phyloP scores from a whole-genome alignment of 2,888 invertebrate species.

The Acronicta leporina region DNA sequence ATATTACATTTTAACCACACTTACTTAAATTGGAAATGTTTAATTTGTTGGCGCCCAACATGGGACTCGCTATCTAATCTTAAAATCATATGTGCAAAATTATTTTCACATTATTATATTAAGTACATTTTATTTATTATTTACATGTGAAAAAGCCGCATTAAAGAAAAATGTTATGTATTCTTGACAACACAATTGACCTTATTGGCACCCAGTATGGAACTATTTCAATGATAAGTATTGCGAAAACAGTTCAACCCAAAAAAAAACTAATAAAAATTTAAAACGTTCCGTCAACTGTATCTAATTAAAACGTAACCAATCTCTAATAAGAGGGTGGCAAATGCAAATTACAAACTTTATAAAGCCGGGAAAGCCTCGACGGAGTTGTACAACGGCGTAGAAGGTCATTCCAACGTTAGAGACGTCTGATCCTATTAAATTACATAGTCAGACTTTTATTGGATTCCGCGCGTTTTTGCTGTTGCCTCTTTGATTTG shows the following conservation, averaged over 20 bases:
- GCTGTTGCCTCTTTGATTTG: constrained; percentile 49
- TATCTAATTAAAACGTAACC: constrained; percentile 38
- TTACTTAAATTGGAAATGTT: too few relatives aligned
- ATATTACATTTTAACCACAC: too few relatives aligned
- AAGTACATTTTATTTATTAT: too few relatives aligned
- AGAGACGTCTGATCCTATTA: constrained; percentile 47
- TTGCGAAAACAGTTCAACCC: not conserved
- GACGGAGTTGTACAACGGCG: constrained; percentile 32
- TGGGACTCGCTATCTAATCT: not conserved
- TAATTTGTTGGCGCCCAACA: not conserved
- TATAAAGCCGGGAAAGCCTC: constrained; percentile 34
- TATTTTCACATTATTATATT: too few relatives aligned
- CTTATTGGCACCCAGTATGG: not conserved
- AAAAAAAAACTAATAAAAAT: constrained; percentile 16
- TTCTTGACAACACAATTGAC: not conserved
- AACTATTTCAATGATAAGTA: not conserved
- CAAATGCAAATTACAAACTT: constrained; percentile 50
- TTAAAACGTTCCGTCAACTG: constrained; percentile 14
- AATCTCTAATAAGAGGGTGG: constrained; percentile 44
- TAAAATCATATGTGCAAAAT: not conserved
- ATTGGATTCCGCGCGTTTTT: constrained; percentile 47
- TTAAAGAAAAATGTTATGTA: not conserved
- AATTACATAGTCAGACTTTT: constrained; percentile 51
- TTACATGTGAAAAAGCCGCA: too few relatives aligned
- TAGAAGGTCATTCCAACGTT: constrained; percentile 38